These are phyloP conservation scores for Hippocampus barbouri DNA, from an alignment of 2,113 vertebrate species.

Conservation along the genomic window DNA sequence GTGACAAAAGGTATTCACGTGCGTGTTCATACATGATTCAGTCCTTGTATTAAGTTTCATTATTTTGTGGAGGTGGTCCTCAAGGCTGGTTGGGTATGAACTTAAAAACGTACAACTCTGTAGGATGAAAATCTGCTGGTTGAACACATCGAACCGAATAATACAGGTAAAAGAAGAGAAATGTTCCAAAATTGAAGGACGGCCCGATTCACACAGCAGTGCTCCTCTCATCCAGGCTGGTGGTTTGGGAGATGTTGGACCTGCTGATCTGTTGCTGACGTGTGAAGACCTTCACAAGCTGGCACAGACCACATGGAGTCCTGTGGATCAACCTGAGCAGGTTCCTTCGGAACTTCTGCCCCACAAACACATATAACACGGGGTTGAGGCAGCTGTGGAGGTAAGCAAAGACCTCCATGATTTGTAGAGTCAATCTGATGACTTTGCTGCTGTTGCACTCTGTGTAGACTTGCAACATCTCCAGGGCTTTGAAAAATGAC, in stretches of 20 bases:
- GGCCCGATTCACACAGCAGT: slow-evolving; percentile 37
- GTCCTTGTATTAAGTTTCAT: no score
- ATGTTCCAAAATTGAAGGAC: neutral
- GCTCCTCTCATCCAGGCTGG: slow-evolving; percentile 58
- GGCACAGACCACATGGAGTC: slow-evolving; percentile 49
- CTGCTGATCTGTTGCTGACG: slow-evolving; percentile 32
- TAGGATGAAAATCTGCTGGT: no score
- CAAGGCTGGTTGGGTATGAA: no score
- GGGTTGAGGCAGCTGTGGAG: slow-evolving; percentile 74
- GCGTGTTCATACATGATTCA: no score
- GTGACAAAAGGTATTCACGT: no score
- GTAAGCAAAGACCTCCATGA: slow-evolving; percentile 65
- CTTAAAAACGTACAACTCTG: no score
- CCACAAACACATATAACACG: slow-evolving; percentile 71
- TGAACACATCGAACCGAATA: neutral
- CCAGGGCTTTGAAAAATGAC: slow-evolving; percentile 48
- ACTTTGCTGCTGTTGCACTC: slow-evolving; percentile 52
- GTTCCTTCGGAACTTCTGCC: slow-evolving; percentile 67
- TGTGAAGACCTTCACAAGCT: slow-evolving; percentile 49
- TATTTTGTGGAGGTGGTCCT: no score
- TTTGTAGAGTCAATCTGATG: slow-evolving; percentile 41
- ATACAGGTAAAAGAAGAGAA: neutral
- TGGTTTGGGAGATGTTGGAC: slow-evolving; percentile 61
- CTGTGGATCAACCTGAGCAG: slow-evolving; percentile 54
- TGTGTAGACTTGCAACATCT: neutral